Conservation (phyloP, 2,113 vertebrate genomes). For the Pimephales promelas region DNA sequence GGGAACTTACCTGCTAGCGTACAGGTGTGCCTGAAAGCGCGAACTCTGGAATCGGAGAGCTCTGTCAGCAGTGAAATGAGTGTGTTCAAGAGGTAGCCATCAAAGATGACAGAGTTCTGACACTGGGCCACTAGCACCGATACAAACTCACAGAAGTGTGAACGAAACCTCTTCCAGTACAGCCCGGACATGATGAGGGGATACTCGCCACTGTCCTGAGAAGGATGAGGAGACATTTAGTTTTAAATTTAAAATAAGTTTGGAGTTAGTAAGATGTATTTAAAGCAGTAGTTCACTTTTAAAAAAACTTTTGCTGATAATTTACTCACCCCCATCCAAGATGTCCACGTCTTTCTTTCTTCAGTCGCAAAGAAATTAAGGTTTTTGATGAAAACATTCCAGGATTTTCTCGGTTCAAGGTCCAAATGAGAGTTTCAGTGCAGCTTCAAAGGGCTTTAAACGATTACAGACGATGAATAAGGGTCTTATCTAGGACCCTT, state of each 20-base stretch:
- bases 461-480: too few relatives aligned
- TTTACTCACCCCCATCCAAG: too few relatives aligned
- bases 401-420: too few relatives aligned
- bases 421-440: too few relatives aligned
- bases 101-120: slow-evolving; percentile 84
- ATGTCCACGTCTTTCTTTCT: too few relatives aligned
- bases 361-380: too few relatives aligned
- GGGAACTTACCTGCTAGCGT: slow-evolving; percentile 83
- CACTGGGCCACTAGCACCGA: slow-evolving; percentile 84
- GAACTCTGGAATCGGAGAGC: slow-evolving; percentile 82
- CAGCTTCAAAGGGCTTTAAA: too few relatives aligned
- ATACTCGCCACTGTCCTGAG: slow-evolving; percentile 84
- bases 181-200: slow-evolving; percentile 83
- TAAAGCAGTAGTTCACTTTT: too few relatives aligned
- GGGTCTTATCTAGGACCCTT: too few relatives aligned
- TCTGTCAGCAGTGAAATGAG: slow-evolving; percentile 85
- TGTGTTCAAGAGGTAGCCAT: slow-evolving; percentile 84
- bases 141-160: slow-evolving; percentile 89
- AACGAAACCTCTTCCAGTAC: slow-evolving; percentile 86
- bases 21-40: slow-evolving; percentile 91
- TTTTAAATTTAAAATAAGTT: neutral
- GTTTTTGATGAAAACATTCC: too few relatives aligned
- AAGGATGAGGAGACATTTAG: neutral
- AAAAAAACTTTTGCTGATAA: too few relatives aligned
- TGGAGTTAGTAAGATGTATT: neutral